These are phyloP conservation scores for Philopotamus ludificatus DNA, from an alignment of 1,140 invertebrate genomes.

Conservation along the genomic window DNA sequence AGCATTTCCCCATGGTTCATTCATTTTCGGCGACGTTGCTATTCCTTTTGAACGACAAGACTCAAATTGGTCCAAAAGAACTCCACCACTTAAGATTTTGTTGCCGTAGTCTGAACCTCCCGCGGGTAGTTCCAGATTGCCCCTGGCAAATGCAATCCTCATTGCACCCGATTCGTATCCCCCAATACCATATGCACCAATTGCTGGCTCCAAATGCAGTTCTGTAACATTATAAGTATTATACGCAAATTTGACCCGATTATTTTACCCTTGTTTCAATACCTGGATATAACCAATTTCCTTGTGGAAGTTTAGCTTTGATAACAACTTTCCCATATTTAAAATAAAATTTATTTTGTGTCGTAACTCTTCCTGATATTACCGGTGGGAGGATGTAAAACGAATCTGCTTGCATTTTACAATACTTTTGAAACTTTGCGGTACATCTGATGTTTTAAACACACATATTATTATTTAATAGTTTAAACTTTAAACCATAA, in stretches of 20 bases:
- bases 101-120: constrained; percentile 9
- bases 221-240: too few species aligned
- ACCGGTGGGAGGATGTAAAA: constrained; percentile 66
- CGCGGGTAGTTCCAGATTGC: constrained; percentile 43
- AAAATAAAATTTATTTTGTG: constrained; percentile 65
- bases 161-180: constrained; percentile 57
- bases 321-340: constrained; percentile 75
- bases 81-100: constrained; percentile 19
- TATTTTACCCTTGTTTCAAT: constrained; percentile 11
- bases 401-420: constrained; percentile 40
- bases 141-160: constrained; percentile 53
- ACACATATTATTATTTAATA: too few species aligned
- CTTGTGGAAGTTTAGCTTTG: constrained; percentile 70
- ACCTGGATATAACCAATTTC: constrained; percentile 80
- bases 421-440: not conserved
- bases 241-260: not conserved
- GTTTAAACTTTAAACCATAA: too few species aligned
- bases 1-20: constrained; percentile 2
- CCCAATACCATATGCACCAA: constrained; percentile 52
- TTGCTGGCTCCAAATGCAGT: constrained; percentile 58
- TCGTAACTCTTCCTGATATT: constrained; percentile 66
- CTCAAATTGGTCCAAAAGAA: constrained; percentile 18
- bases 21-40: not conserved
- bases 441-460: constrained; percentile 23
- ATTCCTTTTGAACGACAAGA: constrained; percentile 19